Conservation (phyloP, 2,113 vertebrate species). For the Neotoma lepida region DNA sequence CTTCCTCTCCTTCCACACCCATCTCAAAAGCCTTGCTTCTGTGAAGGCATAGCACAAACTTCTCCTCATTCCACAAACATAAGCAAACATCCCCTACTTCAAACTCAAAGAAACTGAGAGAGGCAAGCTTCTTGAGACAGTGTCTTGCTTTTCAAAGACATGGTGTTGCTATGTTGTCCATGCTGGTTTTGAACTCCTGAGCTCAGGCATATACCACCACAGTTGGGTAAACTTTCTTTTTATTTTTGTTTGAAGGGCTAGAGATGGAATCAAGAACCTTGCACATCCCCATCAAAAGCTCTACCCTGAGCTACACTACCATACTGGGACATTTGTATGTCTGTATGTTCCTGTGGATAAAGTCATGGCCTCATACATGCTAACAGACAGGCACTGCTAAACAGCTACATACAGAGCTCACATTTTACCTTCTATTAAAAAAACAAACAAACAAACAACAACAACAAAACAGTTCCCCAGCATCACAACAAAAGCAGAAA, state of each 20-base stretch:
- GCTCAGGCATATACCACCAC: background rate
- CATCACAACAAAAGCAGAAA: background rate
- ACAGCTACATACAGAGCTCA: background rate
- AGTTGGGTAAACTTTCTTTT: background rate
- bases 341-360: background rate
- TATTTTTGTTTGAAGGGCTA: background rate
- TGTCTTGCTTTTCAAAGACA: background rate
- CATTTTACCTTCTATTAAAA: constrained; percentile 34
- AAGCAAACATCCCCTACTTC: constrained; percentile 4
- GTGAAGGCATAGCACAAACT: background rate
- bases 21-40: constrained; percentile 1
- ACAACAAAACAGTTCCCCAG: background rate
- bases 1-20: constrained; percentile 44
- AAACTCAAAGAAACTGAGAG: constrained; percentile 37
- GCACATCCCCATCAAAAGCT: background rate
- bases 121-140: constrained; percentile 23
- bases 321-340: background rate
- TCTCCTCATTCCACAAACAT: constrained; percentile 31
- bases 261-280: background rate
- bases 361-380: background rate
- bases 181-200: background rate
- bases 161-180: background rate
- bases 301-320: background rate
- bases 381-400: background rate
- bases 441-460: no score